Evolutionary conservation across 2,797 vertebrate species (phyloP).

Genomic region (Poecile montanus): DNA sequence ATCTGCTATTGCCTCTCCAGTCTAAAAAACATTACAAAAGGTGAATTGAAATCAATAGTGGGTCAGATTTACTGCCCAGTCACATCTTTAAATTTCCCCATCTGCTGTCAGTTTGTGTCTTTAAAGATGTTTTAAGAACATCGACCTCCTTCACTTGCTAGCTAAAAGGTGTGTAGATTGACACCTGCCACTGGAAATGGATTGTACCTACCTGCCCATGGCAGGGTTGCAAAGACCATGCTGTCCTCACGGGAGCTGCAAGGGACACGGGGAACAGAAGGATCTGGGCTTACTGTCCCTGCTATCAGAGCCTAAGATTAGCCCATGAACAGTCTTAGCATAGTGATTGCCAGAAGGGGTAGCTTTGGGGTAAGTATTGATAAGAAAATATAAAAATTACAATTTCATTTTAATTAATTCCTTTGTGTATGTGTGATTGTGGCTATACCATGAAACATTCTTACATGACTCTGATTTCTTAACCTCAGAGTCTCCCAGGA

Average conservation of each 20-base stretch:
- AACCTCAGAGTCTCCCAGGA: background rate
- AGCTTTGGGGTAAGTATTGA: background rate
- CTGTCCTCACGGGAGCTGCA: background rate
- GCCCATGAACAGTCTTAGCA: background rate
- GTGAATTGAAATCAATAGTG: background rate
- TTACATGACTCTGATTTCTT: constrained; percentile 24
- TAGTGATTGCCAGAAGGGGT: background rate
- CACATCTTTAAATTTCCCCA: background rate
- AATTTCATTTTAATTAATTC: constrained; percentile 53
- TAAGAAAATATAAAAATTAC: constrained; percentile 30
- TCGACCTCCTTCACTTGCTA: background rate
- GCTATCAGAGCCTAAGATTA: background rate
- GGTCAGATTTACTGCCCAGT: background rate
- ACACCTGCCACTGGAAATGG: background rate
- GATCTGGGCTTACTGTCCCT: background rate
- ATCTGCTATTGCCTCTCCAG: background rate
- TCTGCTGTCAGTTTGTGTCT: background rate
- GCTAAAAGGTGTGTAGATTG: background rate
- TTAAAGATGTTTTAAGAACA: background rate
- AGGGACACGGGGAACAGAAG: rapidly evolving
- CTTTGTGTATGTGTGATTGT: background rate
- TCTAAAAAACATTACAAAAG: background rate
- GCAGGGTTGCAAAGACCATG: background rate
- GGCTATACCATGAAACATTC: background rate
- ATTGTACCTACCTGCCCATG: rapidly evolving